These are phyloP conservation scores for Corydoras sp. DNA, from an alignment of 2,113 vertebrate species.

Conservation along the genomic window DNA sequence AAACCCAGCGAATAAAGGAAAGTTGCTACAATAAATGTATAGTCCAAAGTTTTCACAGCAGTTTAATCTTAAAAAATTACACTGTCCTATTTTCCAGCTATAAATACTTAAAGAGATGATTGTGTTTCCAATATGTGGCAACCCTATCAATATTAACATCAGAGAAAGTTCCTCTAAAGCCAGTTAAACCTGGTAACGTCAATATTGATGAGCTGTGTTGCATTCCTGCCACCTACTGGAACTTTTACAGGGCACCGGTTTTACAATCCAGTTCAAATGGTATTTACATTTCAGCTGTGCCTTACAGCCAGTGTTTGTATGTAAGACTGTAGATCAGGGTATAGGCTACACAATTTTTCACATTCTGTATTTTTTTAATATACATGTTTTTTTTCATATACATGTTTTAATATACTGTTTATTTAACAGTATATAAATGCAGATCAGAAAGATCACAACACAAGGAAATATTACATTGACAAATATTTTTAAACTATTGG, in stretches of 20 bases:
- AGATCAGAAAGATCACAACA: too few species aligned
- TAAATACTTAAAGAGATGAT: conserved; percentile 66
- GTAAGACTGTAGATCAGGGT: too few species aligned
- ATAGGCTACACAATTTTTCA: too few species aligned
- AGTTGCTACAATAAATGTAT: neutral
- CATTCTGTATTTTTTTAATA: too few species aligned
- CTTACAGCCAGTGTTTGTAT: too few species aligned
- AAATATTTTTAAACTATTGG: too few species aligned
- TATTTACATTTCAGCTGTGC: too few species aligned
- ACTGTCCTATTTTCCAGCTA: conserved; percentile 48
- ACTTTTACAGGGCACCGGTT: conserved; percentile 48
- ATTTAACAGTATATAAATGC: too few species aligned
- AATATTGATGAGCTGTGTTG: conserved; percentile 69
- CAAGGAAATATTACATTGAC: too few species aligned
- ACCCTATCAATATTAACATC: conserved; percentile 59
- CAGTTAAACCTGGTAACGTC: conserved; percentile 63
- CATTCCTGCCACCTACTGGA: conserved; percentile 47
- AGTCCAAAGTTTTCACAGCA: too few species aligned
- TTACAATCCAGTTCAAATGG: conserved; percentile 47
- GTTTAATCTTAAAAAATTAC: neutral
- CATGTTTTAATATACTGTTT: too few species aligned
- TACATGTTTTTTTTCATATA: too few species aligned
- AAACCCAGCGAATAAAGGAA: conserved; percentile 31
- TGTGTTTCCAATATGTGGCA: conserved; percentile 59
- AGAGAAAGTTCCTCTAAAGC: conserved; percentile 63